Percentiles rank a stretch among this genome's conserved stretches.
Conservation (phyloP, 53 echinoderm and acorn worm species). For the Temnopleurus reevesii region DNA sequence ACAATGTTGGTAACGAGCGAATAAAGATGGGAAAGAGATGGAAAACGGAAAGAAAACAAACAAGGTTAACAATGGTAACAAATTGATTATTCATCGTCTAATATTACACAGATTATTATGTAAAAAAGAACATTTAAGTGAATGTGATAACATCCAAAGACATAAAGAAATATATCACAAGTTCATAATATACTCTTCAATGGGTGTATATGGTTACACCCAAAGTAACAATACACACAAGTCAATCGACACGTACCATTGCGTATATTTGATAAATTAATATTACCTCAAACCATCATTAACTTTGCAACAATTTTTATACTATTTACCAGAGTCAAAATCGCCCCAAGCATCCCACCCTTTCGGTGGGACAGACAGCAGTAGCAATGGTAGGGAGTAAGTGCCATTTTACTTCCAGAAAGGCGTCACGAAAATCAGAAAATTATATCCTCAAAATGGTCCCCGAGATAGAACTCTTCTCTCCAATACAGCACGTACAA, state of each 20-base stretch:
- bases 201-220: not conserved
- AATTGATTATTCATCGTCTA: no score
- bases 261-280: no score
- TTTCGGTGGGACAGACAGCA: conserved; percentile 77
- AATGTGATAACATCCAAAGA: no score
- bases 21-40: no score
- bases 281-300: not conserved
- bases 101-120: no score
- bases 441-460: conserved; percentile 24
- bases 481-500: not conserved
- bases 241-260: not conserved
- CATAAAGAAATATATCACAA: no score
- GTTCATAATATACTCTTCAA: no score
- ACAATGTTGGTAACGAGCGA: no score
- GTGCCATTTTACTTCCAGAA: conserved; percentile 57
- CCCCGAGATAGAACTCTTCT: not conserved
- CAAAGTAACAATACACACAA: not conserved
- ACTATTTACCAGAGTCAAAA: conserved; percentile 78
- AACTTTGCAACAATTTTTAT: not conserved
- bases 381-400: conserved; percentile 73
- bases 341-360: conserved; percentile 72
- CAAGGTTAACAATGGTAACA: no score
- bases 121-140: no score
- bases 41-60: no score
- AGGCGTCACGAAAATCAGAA: not conserved